phyloP scores from a whole-genome alignment of 2,888 invertebrate genomes.

The Nematopogon swammerdamellus region DNA sequence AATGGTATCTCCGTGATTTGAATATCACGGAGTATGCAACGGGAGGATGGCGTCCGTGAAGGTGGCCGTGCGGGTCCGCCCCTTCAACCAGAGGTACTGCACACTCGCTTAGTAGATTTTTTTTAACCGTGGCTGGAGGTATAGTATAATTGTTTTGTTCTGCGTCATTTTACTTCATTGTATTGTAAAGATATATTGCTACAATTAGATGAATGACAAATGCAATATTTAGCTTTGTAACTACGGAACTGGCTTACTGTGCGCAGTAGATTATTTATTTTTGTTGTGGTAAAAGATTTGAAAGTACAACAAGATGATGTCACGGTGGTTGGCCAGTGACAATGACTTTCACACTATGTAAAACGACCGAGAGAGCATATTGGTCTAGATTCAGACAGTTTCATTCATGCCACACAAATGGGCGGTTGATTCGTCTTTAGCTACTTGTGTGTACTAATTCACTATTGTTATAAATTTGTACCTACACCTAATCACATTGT shows the following conservation, averaged over 20 bases:
- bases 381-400: not conserved
- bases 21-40: slow-evolving; percentile 53
- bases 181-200: no score
- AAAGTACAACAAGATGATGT: slow-evolving; percentile 51
- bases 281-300: slow-evolving; percentile 16
- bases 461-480: no score
- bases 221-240: no score
- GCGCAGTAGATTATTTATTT: no score
- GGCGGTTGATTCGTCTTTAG: no score
- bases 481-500: no score
- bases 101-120: no score
- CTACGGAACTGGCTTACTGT: no score
- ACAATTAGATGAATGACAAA: no score
- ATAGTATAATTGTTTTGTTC: slow-evolving; percentile 6
- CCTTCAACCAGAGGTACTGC: slow-evolving; percentile 80
- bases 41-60: slow-evolving; percentile 85
- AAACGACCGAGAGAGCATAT: slow-evolving; percentile 13
- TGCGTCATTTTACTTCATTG: slow-evolving; percentile 2
- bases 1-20: no score
- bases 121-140: slow-evolving; percentile 13
- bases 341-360: slow-evolving; percentile 51
- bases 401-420: no score
- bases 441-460: no score
- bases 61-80: slow-evolving; percentile 87
- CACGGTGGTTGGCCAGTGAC: slow-evolving; percentile 31